Evolutionary conservation across 1,140 invertebrate species (phyloP).

Genomic region (Mylabris phalerata): DNA sequence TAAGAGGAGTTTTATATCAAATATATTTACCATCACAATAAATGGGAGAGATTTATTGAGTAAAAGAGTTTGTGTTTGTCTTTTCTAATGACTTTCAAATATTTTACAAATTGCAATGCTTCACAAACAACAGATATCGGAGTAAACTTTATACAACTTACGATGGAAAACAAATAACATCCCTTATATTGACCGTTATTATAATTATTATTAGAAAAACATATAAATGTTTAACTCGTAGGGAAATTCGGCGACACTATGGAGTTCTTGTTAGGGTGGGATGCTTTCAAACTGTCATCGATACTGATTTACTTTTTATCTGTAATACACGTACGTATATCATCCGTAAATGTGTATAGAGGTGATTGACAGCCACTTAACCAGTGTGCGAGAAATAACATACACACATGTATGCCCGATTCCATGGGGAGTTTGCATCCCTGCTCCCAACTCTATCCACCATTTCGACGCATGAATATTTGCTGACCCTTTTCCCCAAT

Average conservation of each 20-base stretch:
- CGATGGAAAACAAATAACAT: too few species aligned
- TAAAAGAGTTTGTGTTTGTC: neutral
- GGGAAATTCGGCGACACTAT: neutral
- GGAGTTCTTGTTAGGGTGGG: neutral
- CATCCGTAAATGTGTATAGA: slow-evolving; percentile 4
- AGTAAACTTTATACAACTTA: too few species aligned
- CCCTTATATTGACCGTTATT: too few species aligned
- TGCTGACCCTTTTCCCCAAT: slow-evolving; percentile 12
- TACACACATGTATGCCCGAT: neutral
- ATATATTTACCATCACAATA: too few species aligned
- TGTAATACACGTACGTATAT: neutral
- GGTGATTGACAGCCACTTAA: slow-evolving; percentile 23
- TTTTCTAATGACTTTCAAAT: too few species aligned
- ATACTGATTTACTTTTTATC: neutral
- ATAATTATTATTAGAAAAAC: neutral
- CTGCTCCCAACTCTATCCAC: neutral
- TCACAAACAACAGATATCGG: too few species aligned
- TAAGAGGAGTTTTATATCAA: too few species aligned
- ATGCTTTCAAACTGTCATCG: slow-evolving; percentile 9
- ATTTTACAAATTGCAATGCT: too few species aligned
- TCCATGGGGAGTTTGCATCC: neutral
- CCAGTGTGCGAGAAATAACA: slow-evolving; percentile 15
- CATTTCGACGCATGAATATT: slow-evolving; percentile 16
- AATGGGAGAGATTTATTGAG: neutral
- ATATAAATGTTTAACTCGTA: neutral